A percentile compares a stretch with the other conserved stretches of the same genome.
These are phyloP conservation scores for Amaurobius ferox DNA, from an alignment of 2,888 invertebrate genomes.

Conservation along the genomic window DNA sequence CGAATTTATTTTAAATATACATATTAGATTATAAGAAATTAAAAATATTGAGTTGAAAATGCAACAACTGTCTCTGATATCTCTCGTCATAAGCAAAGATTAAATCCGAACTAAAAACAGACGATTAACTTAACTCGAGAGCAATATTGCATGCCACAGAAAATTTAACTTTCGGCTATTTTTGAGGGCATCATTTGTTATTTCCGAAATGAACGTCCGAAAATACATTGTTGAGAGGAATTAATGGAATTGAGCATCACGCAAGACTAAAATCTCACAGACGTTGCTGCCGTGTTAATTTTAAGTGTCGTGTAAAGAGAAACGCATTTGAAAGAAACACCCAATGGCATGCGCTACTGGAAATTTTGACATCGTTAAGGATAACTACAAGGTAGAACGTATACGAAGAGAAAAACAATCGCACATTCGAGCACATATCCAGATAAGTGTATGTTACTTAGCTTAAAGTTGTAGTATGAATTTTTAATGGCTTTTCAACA, in stretches of 20 bases:
- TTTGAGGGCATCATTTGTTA: not conserved
- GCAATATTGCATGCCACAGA: too few relatives aligned
- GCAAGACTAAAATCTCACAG: not conserved
- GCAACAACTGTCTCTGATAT: too few relatives aligned
- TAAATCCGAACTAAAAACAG: too few relatives aligned
- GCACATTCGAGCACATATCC: not conserved
- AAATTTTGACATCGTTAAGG: too few relatives aligned
- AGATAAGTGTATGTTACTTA: constrained; percentile 4
- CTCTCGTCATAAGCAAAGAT: too few relatives aligned
- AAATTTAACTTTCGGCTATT: not conserved
- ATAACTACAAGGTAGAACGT: too few relatives aligned
- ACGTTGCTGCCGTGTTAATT: constrained; percentile 19
- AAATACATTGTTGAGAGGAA: not conserved
- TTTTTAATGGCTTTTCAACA: not conserved
- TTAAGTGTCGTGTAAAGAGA: constrained; percentile 25
- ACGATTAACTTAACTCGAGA: too few relatives aligned
- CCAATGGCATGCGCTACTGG: constrained; percentile 16
- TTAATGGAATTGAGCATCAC: not conserved
- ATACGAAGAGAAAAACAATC: constrained; percentile 15
- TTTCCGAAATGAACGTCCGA: not conserved
- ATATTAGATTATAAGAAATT: too few relatives aligned
- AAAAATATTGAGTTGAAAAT: too few relatives aligned
- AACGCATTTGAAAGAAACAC: constrained; percentile 22
- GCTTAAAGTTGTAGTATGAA: constrained; percentile 10
- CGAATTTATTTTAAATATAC: too few relatives aligned